A percentile compares a stretch with the other conserved stretches of the same genome.
Evolutionary conservation across 2,888 invertebrate genomes (phyloP).

Genomic region (Atethmia centrago): DNA sequence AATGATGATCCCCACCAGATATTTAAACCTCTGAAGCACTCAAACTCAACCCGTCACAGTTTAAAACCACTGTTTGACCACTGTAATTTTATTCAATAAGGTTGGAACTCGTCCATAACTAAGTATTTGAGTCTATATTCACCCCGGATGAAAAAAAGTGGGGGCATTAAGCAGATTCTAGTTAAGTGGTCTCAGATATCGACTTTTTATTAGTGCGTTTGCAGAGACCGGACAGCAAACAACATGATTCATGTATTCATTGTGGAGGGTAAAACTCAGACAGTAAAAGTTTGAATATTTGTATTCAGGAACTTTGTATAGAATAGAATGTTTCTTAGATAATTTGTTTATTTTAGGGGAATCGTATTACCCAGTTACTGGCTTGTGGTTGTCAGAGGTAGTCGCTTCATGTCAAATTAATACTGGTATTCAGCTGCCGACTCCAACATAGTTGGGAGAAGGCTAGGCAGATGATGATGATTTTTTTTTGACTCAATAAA

Average conservation of each 20-base stretch:
- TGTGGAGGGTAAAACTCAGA: neutral
- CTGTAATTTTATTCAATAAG: conserved; percentile 40
- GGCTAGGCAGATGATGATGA: no score
- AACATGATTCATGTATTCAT: conserved; percentile 16
- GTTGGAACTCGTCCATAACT: neutral
- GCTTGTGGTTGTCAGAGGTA: no score
- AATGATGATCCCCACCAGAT: neutral
- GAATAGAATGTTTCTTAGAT: neutral
- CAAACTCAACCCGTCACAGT: neutral
- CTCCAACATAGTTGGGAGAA: no score
- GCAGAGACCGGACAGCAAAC: conserved; percentile 26
- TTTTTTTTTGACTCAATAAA: no score
- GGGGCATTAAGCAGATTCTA: conserved; percentile 34
- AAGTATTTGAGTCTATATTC: conserved; percentile 38
- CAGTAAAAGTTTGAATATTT: neutral
- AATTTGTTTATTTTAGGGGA: neutral
- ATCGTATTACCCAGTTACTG: no score
- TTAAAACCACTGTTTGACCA: neutral
- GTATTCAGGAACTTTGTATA: neutral
- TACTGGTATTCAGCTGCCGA: no score
- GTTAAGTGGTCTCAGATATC: conserved; percentile 37
- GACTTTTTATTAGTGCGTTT: conserved; percentile 43
- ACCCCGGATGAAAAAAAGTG: conserved; percentile 32
- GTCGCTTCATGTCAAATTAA: no score
- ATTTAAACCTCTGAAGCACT: neutral